Evolutionary conservation across 2,888 invertebrate species (phyloP), one percentile per base, ranked within the genome.

Genomic region (Operophtera brumata): DNA sequence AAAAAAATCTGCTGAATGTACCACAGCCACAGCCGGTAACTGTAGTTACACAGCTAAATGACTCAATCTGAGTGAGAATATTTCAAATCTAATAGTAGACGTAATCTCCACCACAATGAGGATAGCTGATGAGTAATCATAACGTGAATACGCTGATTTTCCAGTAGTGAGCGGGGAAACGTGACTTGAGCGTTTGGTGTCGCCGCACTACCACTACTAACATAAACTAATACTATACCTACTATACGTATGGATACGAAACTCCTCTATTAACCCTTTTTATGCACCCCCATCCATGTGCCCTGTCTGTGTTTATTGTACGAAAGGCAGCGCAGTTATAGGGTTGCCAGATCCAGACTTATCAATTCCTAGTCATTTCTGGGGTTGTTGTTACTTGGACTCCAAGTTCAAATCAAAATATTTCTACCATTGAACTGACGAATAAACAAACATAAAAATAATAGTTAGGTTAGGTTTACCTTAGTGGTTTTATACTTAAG

Each of bases 21-120:
- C 25, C 44, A 34, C 7, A 26, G 9, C 10, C 36, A 13, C 6
- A 36, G 6, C 41, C 36, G 30, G 1, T 0, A 5, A 11, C 42
- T 47, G 36, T 46, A 41, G 9, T 8, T 26, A 34, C 34, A n/a
- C 7, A 45, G 12, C 51, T 26, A 39, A 55, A 80, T 75, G 71
- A 75, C 74, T 77, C 67, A 72, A 78, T 80, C 67, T 67, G 62
- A 67, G 67, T 72, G 69, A 67, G 73, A 71, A 74, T 69, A 65
- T 64, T 68, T 69, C 46, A 58, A 66, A 69, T 66, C 61, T 69
- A 74, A 70, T 66, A 68, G 64, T 66, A 63, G 71, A 76, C 57
- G 75, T 75, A 86, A 85, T 85, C 76, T 77, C 69, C 63, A 66
- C 77, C 77, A 82, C 82, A 84, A 84, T 78, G 77, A 77, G 62